Percentiles rank a stretch among this genome's conserved stretches.
Conservation (phyloP, 2,888 invertebrate species). For the Nymphalis urticae region DNA sequence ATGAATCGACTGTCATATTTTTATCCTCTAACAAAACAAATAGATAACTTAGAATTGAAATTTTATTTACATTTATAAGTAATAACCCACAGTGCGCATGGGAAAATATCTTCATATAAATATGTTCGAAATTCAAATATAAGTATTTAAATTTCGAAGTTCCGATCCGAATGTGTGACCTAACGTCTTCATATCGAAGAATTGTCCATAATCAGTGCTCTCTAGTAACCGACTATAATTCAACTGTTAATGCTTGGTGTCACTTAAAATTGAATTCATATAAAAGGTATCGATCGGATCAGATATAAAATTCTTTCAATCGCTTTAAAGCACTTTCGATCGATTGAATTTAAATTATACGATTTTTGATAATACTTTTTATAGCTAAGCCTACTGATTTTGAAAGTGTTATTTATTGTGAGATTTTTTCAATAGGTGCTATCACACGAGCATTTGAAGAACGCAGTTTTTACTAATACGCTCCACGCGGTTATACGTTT, state of each 20-base stretch:
- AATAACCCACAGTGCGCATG: conserved; percentile 12
- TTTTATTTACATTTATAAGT: conserved; percentile 16
- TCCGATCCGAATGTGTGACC: conserved; percentile 35
- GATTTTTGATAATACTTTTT: conserved; percentile 12
- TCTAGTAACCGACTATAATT: conserved; percentile 53
- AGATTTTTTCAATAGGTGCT: conserved; percentile 1
- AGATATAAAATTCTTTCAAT: conserved; percentile 20
- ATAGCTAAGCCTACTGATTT: conserved; percentile 10
- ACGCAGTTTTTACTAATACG: neutral
- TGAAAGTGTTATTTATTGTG: conserved; percentile 14
- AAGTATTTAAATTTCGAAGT: neutral
- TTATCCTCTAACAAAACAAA: conserved; percentile 9
- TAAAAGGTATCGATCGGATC: conserved; percentile 10
- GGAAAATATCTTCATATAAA: conserved; percentile 22
- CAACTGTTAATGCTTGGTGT: conserved; percentile 50
- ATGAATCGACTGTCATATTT: no score
- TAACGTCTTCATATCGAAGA: conserved; percentile 57
- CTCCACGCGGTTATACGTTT: neutral
- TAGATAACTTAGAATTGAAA: conserved; percentile 12
- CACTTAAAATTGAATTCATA: conserved; percentile 56
- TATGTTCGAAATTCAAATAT: conserved; percentile 27
- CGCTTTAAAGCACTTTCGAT: conserved; percentile 40
- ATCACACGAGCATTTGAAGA: conserved; percentile 5
- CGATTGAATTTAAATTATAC: conserved; percentile 27
- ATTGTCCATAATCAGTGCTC: conserved; percentile 56